A percentile compares a stretch with the other conserved stretches of the same genome.
Evolutionary conservation across 2,797 vertebrate species (phyloP).

Genomic region (Gadopsis marmoratus): DNA sequence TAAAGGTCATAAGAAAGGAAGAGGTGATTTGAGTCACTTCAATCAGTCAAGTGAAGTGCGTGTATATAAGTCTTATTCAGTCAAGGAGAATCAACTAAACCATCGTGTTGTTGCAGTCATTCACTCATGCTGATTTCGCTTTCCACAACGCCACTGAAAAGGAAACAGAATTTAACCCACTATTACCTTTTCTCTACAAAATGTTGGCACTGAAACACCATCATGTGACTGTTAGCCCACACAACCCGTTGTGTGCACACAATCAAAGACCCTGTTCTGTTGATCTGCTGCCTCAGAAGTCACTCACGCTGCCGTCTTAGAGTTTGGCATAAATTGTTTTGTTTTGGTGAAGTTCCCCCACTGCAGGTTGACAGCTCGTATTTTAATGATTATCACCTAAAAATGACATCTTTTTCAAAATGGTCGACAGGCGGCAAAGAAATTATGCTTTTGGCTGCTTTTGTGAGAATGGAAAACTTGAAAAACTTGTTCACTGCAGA

Average conservation of each 20-base stretch:
- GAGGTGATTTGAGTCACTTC: not conserved
- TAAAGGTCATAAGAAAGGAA: conserved; percentile 32
- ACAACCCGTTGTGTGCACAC: conserved; percentile 45
- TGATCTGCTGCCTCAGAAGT: conserved; percentile 67
- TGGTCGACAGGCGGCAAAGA: conserved; percentile 2
- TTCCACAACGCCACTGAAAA: conserved; percentile 14
- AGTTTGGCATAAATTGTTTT: conserved; percentile 60
- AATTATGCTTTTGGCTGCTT: conserved; percentile 52
- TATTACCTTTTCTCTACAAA: conserved; percentile 15
- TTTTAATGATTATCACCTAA: conserved; percentile 64
- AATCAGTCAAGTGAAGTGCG: conserved; percentile 10
- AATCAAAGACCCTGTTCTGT: conserved; percentile 52
- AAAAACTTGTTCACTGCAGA: conserved; percentile 19
- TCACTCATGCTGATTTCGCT: conserved; percentile 27
- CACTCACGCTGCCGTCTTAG: conserved; percentile 23
- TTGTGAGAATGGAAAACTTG: conserved; percentile 26
- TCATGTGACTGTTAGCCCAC: conserved; percentile 39
- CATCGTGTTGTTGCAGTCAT: not conserved
- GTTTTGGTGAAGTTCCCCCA: conserved; percentile 58
- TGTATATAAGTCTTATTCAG: not conserved
- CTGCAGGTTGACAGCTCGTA: conserved; percentile 56
- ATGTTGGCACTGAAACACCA: conserved; percentile 38
- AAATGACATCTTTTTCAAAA: conserved; percentile 60
- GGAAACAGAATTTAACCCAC: conserved; percentile 32
- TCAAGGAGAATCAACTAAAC: conserved; percentile 27